Evolutionary conservation across 2,113 vertebrate species (phyloP).

Genomic region (Cyanoderma ruficeps): DNA sequence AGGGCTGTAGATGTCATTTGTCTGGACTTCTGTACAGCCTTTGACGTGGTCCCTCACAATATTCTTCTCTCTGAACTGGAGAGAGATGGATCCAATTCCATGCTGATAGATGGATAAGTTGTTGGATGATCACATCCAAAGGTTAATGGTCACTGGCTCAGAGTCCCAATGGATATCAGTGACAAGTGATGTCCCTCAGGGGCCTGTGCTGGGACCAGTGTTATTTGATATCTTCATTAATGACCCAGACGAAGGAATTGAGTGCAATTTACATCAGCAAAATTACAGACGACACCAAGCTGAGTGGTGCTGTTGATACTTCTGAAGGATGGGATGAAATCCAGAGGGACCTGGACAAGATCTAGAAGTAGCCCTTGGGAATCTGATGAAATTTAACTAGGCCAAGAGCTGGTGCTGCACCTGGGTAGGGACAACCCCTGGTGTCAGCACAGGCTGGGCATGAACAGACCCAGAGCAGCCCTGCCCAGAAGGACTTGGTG

Average conservation of each 20-base stretch:
- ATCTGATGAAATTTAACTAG: background rate
- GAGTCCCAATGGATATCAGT: background rate
- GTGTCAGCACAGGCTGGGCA: background rate
- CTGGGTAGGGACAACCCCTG: fast-evolving
- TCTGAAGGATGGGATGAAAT: background rate
- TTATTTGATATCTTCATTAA: background rate
- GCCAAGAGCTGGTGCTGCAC: background rate
- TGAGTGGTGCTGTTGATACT: background rate
- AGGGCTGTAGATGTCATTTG: background rate
- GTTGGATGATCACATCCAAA: background rate
- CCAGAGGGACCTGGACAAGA: background rate
- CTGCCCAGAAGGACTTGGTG: background rate
- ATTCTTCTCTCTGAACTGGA: background rate
- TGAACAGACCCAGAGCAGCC: background rate
- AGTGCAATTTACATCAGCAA: too few species aligned
- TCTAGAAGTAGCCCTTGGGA: fast-evolving
- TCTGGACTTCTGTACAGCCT: background rate
- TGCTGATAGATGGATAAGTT: background rate
- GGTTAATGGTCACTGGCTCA: background rate
- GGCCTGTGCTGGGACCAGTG: fast-evolving
- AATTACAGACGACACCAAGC: background rate
- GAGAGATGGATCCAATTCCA: background rate
- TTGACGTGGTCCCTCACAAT: background rate
- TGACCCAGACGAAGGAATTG: fast-evolving
- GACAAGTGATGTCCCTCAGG: background rate